Evolutionary conservation across 1,140 invertebrate genomes (phyloP).

Genomic region (Telenomus remus): DNA sequence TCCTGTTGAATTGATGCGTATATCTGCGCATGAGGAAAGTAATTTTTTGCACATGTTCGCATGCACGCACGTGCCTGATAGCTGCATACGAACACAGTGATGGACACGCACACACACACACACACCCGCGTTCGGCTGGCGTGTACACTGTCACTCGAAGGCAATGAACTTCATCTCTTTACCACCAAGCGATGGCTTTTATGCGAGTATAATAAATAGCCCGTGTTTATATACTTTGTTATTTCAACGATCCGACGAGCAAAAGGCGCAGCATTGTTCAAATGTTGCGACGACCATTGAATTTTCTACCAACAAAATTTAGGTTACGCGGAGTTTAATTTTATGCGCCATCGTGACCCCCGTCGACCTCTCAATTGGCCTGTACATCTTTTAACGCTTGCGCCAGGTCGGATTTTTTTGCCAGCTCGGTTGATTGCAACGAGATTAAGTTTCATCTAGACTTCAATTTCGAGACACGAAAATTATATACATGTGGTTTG

Average conservation of each 20-base stretch:
- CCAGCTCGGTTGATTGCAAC: no score
- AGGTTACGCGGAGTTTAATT: no score
- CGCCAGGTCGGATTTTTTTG: no score
- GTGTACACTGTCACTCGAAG: slow-evolving; percentile 62
- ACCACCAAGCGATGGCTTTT: slow-evolving; percentile 65
- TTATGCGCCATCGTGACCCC: no score
- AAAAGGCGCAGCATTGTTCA: slow-evolving; percentile 55
- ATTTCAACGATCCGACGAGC: slow-evolving; percentile 52
- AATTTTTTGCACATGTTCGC: slow-evolving; percentile 52
- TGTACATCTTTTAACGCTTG: no score
- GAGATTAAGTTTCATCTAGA: no score
- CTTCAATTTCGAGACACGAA: no score
- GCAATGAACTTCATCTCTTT: slow-evolving; percentile 76
- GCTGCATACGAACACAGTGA: slow-evolving; percentile 28
- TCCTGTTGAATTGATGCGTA: slow-evolving; percentile 22
- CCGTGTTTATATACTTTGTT: slow-evolving; percentile 69
- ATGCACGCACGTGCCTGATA: slow-evolving; percentile 51
- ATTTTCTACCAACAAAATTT: slow-evolving; percentile 47
- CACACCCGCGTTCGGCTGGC: slow-evolving; percentile 51
- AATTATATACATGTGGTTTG: no score
- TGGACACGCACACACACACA: no score
- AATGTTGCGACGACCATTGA: slow-evolving; percentile 43
- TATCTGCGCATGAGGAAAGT: slow-evolving; percentile 53
- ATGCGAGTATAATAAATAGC: slow-evolving; percentile 73
- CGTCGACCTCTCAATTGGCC: no score